Evolutionary conservation across 1,140 invertebrate genomes (phyloP), one percentile per base, ranked within the genome.

Genomic region (Drosophila saltans): DNA sequence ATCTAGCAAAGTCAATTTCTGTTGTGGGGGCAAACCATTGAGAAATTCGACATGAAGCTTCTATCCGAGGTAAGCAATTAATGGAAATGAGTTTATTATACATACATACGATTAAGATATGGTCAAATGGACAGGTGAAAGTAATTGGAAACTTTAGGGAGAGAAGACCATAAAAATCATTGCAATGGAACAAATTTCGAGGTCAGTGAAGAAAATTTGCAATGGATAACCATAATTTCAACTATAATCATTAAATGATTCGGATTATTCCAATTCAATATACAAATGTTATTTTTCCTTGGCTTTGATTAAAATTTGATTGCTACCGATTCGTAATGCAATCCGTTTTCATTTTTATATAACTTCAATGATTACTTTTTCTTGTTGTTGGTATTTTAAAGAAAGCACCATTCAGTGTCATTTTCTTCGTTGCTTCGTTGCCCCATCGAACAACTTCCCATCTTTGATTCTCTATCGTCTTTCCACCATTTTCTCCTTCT

Each of bases 51-150:
- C 16, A 21, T 10, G 57, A n/a, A 33, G 16, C 11, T 36, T 59
- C 57, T 4, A 39, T 39, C 30, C 1, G 7, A 10, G n/a, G 8
- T 16, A 59, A 52, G 57, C 36, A 59, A 59, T 59, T 59, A 59
- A 59, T 59, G 33, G 28, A 21, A 59, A 39, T 39, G 57, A 59
- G 57, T 59, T 59, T 59, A 59, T 59, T 59, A 59, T 59, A 40
- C 57, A 59, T 59, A 40, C 57, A 59, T 24, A 59, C 57, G 28
- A 24, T 59, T 59, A 39, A 59, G 36, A 59, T 59, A 59, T 59
- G 10, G 9, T 24, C 33, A 59, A 62, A 62, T 52, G 45, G 45
- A 52, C 45, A 52, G 45, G 45, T 52, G 21, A 52, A 52, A 26
- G 24, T 52, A 52, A 52, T 52, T 24, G 21, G 45, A 52, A 52